These are phyloP conservation scores for Drosophila bocqueti DNA, from an alignment of 1,140 invertebrate genomes.

Conservation along the genomic window DNA sequence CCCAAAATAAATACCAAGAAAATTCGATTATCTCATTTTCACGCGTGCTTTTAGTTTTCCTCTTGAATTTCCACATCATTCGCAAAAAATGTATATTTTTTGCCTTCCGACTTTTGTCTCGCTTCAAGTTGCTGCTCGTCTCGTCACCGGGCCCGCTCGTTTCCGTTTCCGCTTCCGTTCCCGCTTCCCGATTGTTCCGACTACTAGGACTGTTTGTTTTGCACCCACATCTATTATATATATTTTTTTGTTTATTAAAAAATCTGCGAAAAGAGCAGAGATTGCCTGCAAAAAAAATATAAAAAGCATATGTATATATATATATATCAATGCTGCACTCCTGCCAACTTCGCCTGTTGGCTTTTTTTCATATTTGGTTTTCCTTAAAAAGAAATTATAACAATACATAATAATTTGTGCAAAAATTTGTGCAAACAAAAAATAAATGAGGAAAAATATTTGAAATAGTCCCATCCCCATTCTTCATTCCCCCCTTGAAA, in stretches of 20 bases:
- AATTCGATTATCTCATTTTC: background rate
- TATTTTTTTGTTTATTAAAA: conserved; percentile 31
- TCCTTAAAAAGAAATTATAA: conserved; percentile 62
- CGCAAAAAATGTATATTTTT: conserved; percentile 13
- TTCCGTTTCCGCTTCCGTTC: conserved; percentile 14
- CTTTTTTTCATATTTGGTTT: background rate
- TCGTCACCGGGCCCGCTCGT: conserved; percentile 10
- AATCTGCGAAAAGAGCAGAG: conserved; percentile 40
- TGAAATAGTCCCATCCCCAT: conserved; percentile 63
- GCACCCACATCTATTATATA: conserved; percentile 18
- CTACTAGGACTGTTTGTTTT: conserved; percentile 62
- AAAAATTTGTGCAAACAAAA: conserved; percentile 69
- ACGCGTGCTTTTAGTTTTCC: background rate
- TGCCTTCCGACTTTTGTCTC: conserved; percentile 56
- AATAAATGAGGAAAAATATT: conserved; percentile 37
- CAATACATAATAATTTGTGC: conserved; percentile 81
- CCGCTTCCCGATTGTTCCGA: conserved; percentile 34
- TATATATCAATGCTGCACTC: conserved; percentile 50
- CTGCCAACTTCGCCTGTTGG: conserved; percentile 17
- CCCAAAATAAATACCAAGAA: background rate
- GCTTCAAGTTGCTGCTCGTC: conserved; percentile 16
- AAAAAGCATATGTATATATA: background rate
- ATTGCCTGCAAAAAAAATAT: conserved; percentile 17
- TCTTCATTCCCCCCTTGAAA: background rate
- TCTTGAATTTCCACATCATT: background rate